phyloP scores from a whole-genome alignment of 2,797 vertebrate species.

The Tragelaphus eurycerus region DNA sequence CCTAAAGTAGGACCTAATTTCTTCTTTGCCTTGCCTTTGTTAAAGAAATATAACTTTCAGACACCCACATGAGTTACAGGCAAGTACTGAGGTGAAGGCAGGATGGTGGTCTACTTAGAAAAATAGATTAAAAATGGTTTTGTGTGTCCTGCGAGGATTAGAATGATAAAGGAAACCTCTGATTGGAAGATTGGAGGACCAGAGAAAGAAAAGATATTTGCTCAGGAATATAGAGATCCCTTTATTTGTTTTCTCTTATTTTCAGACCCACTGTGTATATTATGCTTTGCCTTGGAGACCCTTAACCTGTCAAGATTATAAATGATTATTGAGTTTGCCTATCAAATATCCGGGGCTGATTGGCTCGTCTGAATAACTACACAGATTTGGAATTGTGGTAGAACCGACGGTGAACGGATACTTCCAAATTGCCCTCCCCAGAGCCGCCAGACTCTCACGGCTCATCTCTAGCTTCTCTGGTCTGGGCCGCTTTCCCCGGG shows the following conservation, averaged over 20 bases:
- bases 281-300: conserved; percentile 50
- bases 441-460: not conserved
- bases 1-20: not conserved
- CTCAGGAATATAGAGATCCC: conserved; percentile 38
- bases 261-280: conserved; percentile 28
- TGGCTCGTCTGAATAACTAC: conserved; percentile 47
- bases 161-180: conserved; percentile 17
- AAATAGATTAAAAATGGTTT: conserved; percentile 47
- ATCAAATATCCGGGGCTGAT: not conserved
- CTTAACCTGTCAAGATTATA: conserved; percentile 62
- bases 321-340: conserved; percentile 59
- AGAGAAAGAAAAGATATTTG: conserved; percentile 57
- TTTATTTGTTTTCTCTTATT: conserved; percentile 65
- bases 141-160: conserved; percentile 21
- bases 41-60: conserved; percentile 13
- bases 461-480: not conserved
- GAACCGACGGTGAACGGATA: not conserved
- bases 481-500: not conserved
- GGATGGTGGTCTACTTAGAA: not conserved
- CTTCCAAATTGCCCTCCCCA: not conserved
- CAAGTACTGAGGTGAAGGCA: not conserved
- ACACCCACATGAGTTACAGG: not conserved
- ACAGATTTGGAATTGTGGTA: not conserved
- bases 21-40: not conserved
- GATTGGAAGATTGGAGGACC: conserved; percentile 47